Evolutionary conservation across 2,888 invertebrate genomes (phyloP), one percentile per base, ranked within the genome.

Genomic region (Drosophila cognata): DNA sequence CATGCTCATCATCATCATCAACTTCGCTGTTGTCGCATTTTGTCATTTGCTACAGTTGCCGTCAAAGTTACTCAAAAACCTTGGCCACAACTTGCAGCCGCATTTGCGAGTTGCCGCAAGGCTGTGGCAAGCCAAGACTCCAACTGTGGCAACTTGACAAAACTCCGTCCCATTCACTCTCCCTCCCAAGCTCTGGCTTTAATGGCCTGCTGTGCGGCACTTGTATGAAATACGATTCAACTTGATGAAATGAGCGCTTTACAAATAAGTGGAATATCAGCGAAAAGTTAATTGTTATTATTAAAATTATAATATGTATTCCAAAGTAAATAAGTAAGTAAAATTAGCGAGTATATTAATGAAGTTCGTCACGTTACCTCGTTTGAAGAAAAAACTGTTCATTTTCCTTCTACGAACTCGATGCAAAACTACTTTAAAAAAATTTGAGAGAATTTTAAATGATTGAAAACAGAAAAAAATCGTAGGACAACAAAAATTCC

Each of bases 101-200:
- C 72, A 59, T 62, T 69, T 46, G 62, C 28, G n/a, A 60, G 36
- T 55, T 55, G 67, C 80, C 78, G 48, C 80, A 64, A 64, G 64
- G 64, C 64, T 80, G 72, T 64, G 77, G 75, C 51, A 61, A 69
- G 28, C 70, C 78, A 59, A 61, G 59, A 43, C 51, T 64, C 60
- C 48, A 51, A 74, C 67, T 77, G 79, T 71, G 70, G 71, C 65
- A 79, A 71, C 29, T 71, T 70, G 59, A 62, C 64, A 64, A 58
- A 65, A 57, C 56, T 36, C 48, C 33, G 8, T 2, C 56, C 57
- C 21, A 16, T 33, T 29, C 16, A 21, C 55, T 13, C 4, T 25
- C 10, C 8, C 35, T 11, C 13, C 21, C 13, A 0, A 25, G 0
- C 48, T 41, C 33, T 2, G n/a, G 13, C 70, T 70, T 74, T 74